These are phyloP conservation scores for Drosophila nigritarsus DNA, from an alignment of 2,888 invertebrate genomes.

Conservation along the genomic window DNA sequence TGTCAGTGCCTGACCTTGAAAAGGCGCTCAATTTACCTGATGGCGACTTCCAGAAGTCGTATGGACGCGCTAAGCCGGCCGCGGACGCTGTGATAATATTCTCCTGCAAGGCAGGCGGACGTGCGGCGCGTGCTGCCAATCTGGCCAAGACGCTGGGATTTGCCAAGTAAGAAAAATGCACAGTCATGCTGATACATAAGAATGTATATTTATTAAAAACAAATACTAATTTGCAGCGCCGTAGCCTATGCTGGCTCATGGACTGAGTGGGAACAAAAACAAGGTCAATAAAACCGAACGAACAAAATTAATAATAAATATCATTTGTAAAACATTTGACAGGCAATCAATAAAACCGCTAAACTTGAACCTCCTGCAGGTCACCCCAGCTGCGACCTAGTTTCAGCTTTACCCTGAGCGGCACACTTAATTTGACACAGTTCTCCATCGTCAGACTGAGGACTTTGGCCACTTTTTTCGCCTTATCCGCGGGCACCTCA, in stretches of 20 bases:
- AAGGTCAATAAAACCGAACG: slow-evolving; percentile 55
- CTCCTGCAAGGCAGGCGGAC: slow-evolving; percentile 89
- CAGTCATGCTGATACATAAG: slow-evolving; percentile 12
- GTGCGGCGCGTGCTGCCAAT: slow-evolving; percentile 88
- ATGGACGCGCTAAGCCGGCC: slow-evolving; percentile 87
- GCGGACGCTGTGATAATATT: slow-evolving; percentile 88
- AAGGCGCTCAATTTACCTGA: slow-evolving; percentile 77
- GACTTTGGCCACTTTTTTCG: slow-evolving; percentile 87
- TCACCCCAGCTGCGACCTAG: slow-evolving; percentile 93
- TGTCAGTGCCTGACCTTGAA: slow-evolving; percentile 79
- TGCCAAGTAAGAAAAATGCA: slow-evolving; percentile 74
- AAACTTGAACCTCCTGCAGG: slow-evolving; percentile 77
- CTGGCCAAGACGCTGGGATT: slow-evolving; percentile 84
- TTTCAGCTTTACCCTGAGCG: slow-evolving; percentile 95
- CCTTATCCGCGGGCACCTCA: slow-evolving; percentile 90
- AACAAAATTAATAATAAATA: slow-evolving; percentile 30
- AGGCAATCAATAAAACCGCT: slow-evolving; percentile 40
- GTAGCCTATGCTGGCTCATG: slow-evolving; percentile 84
- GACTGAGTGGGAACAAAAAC: slow-evolving; percentile 84
- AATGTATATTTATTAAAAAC: slow-evolving; percentile 38
- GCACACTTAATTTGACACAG: slow-evolving; percentile 90
- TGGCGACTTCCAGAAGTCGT: slow-evolving; percentile 83
- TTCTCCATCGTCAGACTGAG: slow-evolving; percentile 93
- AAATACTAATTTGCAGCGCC: slow-evolving; percentile 67
- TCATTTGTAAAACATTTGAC: slow-evolving; percentile 9